phyloP scores from a whole-genome alignment of 2,113 vertebrate genomes.

The Myrmecophaga tridactyla region DNA sequence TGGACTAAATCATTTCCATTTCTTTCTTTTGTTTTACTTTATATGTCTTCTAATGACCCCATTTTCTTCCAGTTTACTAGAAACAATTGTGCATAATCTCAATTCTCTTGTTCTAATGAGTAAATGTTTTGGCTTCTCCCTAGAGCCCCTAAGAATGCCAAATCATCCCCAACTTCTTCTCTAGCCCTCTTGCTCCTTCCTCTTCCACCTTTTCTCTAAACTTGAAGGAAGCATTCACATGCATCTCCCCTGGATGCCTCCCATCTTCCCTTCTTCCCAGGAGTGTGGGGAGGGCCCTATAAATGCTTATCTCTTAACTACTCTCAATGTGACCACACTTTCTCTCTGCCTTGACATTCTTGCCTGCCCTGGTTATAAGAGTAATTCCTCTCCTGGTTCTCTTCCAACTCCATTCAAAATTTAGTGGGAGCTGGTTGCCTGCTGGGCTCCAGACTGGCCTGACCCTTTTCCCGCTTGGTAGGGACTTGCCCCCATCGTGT shows the following conservation, averaged over 20 bases:
- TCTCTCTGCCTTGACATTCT: background rate
- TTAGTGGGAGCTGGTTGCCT: constrained; percentile 32
- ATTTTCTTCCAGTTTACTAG: background rate
- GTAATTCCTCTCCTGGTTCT: constrained; percentile 18
- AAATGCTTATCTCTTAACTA: background rate
- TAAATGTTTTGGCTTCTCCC: background rate
- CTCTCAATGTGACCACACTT: background rate
- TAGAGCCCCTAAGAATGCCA: background rate
- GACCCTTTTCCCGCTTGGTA: constrained; percentile 57
- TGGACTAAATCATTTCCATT: background rate
- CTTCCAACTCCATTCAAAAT: constrained; percentile 26
- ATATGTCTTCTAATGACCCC: background rate
- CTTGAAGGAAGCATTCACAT: background rate
- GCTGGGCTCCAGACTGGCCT: too few species aligned
- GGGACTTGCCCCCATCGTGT: background rate
- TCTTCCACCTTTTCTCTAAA: background rate
- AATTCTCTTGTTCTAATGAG: background rate
- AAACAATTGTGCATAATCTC: background rate
- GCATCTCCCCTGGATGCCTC: background rate
- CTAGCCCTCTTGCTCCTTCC: background rate
- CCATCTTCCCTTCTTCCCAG: background rate
- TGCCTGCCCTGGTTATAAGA: background rate
- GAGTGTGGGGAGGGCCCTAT: background rate
- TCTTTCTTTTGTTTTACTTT: background rate
- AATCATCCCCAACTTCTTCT: background rate